A percentile compares a stretch with the other conserved stretches of the same genome.
Evolutionary conservation across 2,113 vertebrate genomes (phyloP).

Genomic region (Callopanchax toddi): DNA sequence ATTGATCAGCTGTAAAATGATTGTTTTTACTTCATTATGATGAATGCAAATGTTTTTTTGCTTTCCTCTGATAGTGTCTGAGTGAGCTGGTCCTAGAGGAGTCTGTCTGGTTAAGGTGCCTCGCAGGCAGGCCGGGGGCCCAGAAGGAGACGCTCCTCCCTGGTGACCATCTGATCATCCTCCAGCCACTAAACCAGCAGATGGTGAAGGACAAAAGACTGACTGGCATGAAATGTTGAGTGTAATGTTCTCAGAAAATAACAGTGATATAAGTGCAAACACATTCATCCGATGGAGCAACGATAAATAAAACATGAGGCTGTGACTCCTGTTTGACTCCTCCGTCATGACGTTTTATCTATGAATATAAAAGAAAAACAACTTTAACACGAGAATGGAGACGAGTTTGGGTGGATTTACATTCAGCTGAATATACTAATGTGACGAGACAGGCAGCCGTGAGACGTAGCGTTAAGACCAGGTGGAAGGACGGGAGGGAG

Average conservation of each 20-base stretch:
- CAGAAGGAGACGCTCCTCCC: constrained; percentile 40
- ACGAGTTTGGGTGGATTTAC: constrained; percentile 21
- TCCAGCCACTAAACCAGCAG: constrained; percentile 42
- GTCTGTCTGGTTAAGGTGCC: constrained; percentile 49
- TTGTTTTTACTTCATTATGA: no score
- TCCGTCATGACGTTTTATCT: constrained; percentile 26
- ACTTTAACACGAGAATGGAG: constrained; percentile 34
- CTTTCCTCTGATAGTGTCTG: no score
- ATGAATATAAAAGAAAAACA: constrained; percentile 15
- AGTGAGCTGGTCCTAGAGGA: no score
- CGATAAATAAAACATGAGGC: constrained; percentile 75
- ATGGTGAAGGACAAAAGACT: constrained; percentile 47
- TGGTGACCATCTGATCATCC: constrained; percentile 40
- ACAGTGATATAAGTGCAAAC: constrained; percentile 61
- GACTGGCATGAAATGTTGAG: constrained; percentile 34
- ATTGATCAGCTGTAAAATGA: no score
- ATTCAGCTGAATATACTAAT: constrained; percentile 26
- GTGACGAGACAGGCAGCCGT: constrained; percentile 27
- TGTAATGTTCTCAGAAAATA: constrained; percentile 43
- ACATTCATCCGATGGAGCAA: constrained; percentile 10
- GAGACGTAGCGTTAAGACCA: constrained; percentile 30
- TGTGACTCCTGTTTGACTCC: constrained; percentile 68
- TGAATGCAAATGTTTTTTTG: no score
- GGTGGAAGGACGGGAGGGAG: not conserved
- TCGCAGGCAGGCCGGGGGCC: constrained; percentile 51